Conservation (phyloP, 2,113 vertebrate species). For the Forbesichthys papilliferus region DNA sequence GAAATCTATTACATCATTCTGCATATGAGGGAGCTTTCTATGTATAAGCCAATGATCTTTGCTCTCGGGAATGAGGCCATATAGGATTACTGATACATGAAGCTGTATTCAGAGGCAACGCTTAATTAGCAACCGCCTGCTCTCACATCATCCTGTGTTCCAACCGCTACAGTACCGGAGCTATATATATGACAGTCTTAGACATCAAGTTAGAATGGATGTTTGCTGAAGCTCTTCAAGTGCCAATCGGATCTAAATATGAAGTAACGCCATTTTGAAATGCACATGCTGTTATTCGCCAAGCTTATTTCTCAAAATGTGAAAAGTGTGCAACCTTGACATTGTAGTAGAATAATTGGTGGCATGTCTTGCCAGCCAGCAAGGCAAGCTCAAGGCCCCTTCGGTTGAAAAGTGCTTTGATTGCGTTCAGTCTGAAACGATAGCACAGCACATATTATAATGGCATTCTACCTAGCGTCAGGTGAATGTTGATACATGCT, state of each 20-base stretch:
- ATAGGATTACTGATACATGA: slow-evolving; percentile 68
- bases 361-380: slow-evolving; percentile 43
- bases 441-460: slow-evolving; percentile 72
- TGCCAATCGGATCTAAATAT: slow-evolving; percentile 29
- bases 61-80: slow-evolving; percentile 60
- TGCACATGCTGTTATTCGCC: slow-evolving; percentile 14
- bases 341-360: slow-evolving; percentile 52
- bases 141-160: slow-evolving; percentile 45
- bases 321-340: slow-evolving; percentile 49
- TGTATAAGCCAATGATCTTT: slow-evolving; percentile 39
- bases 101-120: slow-evolving; percentile 52
- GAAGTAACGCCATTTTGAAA: slow-evolving; percentile 25
- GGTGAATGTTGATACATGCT: slow-evolving; percentile 69
- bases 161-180: slow-evolving; percentile 32
- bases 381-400: slow-evolving; percentile 53
- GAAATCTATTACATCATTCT: slow-evolving; percentile 68
- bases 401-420: slow-evolving; percentile 68
- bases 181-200: slow-evolving; percentile 30
- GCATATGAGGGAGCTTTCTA: slow-evolving; percentile 57
- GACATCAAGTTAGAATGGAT: slow-evolving; percentile 44
- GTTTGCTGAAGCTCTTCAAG: slow-evolving; percentile 27
- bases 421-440: slow-evolving; percentile 57
- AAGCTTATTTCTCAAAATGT: slow-evolving; percentile 25
- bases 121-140: slow-evolving; percentile 60
- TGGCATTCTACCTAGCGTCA: slow-evolving; percentile 62